Conservation (phyloP, 2,797 vertebrate genomes). For the Graptemys geographica region DNA sequence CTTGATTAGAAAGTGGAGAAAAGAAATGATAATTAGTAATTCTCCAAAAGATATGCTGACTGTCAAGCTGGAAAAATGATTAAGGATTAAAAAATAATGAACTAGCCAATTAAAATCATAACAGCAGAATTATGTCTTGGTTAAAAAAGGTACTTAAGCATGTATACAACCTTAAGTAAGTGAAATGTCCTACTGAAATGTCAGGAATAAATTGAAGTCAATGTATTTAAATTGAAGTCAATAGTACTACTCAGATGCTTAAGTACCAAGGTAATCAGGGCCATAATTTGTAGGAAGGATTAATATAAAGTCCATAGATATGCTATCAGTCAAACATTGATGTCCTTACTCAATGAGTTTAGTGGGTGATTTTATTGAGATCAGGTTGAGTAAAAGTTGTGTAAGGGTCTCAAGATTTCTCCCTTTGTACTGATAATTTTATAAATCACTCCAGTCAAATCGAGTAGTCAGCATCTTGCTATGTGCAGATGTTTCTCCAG, state of each 20-base stretch:
- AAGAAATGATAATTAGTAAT: neutral
- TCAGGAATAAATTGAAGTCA: neutral
- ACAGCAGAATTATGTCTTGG: neutral
- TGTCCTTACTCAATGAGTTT: neutral
- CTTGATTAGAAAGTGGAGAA: slow-evolving; percentile 40
- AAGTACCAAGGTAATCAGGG: neutral
- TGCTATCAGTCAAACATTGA: neutral
- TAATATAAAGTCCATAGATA: neutral
- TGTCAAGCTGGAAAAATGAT: neutral
- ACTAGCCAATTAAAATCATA: neutral
- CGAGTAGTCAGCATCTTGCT: slow-evolving; percentile 47
- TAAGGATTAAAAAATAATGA: neutral
- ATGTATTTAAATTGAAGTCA: slow-evolving; percentile 6
- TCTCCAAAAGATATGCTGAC: neutral
- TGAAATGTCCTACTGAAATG: neutral
- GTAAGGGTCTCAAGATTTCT: neutral
- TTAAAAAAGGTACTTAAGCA: neutral
- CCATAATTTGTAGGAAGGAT: neutral
- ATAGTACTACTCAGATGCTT: neutral
- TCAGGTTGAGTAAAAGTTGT: neutral
- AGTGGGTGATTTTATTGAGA: slow-evolving; percentile 3
- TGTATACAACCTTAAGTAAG: neutral
- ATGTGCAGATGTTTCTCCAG: slow-evolving; percentile 58
- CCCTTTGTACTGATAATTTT: neutral
- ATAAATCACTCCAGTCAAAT: slow-evolving; percentile 60